Evolutionary conservation across 2,888 invertebrate species (phyloP), one percentile per base, ranked within the genome.

Genomic region (Hetaerina titia): DNA sequence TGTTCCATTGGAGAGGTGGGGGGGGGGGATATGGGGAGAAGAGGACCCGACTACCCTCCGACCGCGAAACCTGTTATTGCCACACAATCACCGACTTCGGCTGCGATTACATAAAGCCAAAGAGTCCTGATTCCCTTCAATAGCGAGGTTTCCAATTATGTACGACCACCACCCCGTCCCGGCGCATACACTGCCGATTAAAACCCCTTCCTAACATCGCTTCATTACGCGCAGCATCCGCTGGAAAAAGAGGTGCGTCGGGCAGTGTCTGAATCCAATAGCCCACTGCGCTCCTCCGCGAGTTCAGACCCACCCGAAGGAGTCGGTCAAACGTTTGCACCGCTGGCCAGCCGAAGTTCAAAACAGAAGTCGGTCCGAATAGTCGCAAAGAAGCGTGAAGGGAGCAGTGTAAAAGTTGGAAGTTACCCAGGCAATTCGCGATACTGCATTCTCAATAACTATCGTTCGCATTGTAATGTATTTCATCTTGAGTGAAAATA

Each of bases 161-260:
- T 15, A 31, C 69, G 69, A 9, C 69, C 69, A 69, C 81, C 81
- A 81, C 81, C 81, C 25, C n/a, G 6, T n/a, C 25, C 90, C 90
- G 11, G 60, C 90, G 90, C 60, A 89, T 60, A 89, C 60, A 60
- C 56, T 11, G 17, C n/a, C 90, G 57, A 60, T 60, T 89, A 89
- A 89, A 89, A 0, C 60, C 57, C 90, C 45, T 45, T 89, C 17
- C 57, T n/a, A 56, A 60, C 58, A 89, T 89, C 90, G 60, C n/a
- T 60, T 60, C 90, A 89, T 89, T 58, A 60, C 90, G 90, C 90
- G 60, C 13, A 9, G 56, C 90, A 89, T 60, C 90, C 58, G 56
- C 60, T 81, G 8, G 81, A 81, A 81, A 31, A 81, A 81, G 25
- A 9, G 69, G 25, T 31, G 31, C 81, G 81, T 31, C 60, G 31